phyloP scores from a whole-genome alignment of 2,888 invertebrate species.

The Caenorhabditis wallacei region DNA sequence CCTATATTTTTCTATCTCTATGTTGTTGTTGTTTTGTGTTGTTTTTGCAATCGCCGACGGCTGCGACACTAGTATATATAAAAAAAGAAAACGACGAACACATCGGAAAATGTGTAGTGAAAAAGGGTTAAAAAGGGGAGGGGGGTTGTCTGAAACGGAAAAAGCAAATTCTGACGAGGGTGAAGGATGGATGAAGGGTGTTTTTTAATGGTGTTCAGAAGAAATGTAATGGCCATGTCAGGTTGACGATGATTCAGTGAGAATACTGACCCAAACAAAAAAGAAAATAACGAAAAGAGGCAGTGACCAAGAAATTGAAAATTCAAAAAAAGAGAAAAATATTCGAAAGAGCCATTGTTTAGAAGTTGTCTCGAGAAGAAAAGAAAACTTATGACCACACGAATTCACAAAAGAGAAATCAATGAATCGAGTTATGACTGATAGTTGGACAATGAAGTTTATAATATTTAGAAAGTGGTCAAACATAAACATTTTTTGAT shows the following conservation, averaged over 20 bases:
- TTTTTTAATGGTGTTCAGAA: constrained; percentile 45
- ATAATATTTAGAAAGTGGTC: too few species aligned
- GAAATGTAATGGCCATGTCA: constrained; percentile 31
- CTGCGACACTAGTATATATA: constrained; percentile 47
- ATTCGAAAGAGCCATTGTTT: constrained; percentile 21
- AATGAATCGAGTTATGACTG: background rate
- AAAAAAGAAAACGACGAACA: constrained; percentile 38
- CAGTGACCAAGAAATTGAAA: constrained; percentile 45
- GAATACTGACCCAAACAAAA: constrained; percentile 43
- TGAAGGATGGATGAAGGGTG: background rate
- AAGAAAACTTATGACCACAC: constrained; percentile 18
- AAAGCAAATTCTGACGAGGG: constrained; percentile 26
- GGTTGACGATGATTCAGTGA: constrained; percentile 42
- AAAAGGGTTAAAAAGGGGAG: constrained; percentile 16
- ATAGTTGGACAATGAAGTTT: background rate
- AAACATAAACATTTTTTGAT: too few species aligned
- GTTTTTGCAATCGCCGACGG: constrained; percentile 48
- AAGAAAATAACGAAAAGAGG: constrained; percentile 42
- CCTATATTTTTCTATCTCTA: constrained; percentile 18
- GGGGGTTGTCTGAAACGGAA: constrained; percentile 31
- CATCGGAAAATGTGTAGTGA: constrained; percentile 20
- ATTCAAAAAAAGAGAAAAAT: constrained; percentile 28
- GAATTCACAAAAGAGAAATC: background rate
- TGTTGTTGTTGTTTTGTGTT: constrained; percentile 58
- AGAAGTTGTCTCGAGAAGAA: background rate